Conservation (phyloP, 2,113 vertebrate genomes). For the Pseudois nayaur region DNA sequence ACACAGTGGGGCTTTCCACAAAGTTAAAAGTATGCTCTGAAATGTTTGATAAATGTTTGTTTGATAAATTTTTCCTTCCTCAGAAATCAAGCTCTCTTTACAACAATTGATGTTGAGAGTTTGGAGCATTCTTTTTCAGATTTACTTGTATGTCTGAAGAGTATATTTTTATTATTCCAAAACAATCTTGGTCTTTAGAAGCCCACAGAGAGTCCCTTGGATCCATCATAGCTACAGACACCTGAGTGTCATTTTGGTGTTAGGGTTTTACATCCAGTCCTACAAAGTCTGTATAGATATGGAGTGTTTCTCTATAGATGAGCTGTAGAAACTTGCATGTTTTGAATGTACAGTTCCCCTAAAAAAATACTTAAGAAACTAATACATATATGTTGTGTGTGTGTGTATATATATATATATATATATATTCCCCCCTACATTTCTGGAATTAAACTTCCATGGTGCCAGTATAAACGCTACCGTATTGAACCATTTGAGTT, state of each 20-base stretch:
- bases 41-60: neutral
- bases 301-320: neutral
- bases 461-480: neutral
- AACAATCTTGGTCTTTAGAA: neutral
- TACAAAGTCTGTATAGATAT: neutral
- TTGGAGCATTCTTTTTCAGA: neutral
- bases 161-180: conserved; percentile 5
- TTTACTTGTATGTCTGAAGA: neutral
- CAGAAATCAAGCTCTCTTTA: neutral
- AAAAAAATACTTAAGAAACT: neutral
- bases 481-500: neutral
- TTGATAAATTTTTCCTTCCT: neutral
- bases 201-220: neutral
- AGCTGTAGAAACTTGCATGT: neutral
- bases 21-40: neutral
- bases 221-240: neutral
- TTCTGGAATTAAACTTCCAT: neutral
- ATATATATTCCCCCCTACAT: neutral
- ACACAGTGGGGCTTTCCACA: neutral
- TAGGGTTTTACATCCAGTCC: neutral
- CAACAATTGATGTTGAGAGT: neutral
- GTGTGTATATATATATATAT: fast-evolving
- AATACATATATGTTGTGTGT: neutral
- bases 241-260: neutral
- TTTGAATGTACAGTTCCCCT: neutral